Conservation (phyloP, 2,888 invertebrate species). For the Mactromeris polynyma region DNA sequence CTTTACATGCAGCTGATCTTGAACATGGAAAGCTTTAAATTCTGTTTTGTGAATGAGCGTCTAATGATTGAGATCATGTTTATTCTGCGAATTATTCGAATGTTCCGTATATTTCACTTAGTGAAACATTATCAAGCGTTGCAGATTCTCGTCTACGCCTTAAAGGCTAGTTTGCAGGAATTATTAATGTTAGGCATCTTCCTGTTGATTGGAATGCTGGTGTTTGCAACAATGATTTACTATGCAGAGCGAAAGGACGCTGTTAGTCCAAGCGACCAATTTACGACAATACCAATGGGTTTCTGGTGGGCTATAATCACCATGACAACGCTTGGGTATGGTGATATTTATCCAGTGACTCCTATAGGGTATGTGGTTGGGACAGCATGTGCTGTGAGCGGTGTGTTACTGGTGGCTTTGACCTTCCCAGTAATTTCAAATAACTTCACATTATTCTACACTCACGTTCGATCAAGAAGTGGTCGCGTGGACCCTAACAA, state of each 20-base stretch:
- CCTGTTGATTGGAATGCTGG: slow-evolving; percentile 86
- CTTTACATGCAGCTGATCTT: slow-evolving; percentile 86
- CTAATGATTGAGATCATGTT: slow-evolving; percentile 87
- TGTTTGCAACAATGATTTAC: slow-evolving; percentile 87
- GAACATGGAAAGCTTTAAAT: slow-evolving; percentile 80
- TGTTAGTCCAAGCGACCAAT: slow-evolving; percentile 71
- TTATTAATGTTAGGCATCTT: slow-evolving; percentile 86
- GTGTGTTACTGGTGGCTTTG: slow-evolving; percentile 85
- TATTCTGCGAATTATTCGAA: slow-evolving; percentile 88
- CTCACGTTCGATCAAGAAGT: slow-evolving; percentile 84
- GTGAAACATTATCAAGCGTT: slow-evolving; percentile 88
- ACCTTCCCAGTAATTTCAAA: slow-evolving; percentile 87
- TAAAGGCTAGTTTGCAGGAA: slow-evolving; percentile 87
- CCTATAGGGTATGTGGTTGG: slow-evolving; percentile 85
- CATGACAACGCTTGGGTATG: slow-evolving; percentile 87
- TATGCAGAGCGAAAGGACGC: slow-evolving; percentile 86
- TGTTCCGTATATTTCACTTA: slow-evolving; percentile 88
- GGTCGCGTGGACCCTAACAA: slow-evolving; percentile 61
- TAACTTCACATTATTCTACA: slow-evolving; percentile 86
- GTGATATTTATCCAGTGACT: slow-evolving; percentile 84
- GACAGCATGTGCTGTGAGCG: slow-evolving; percentile 84
- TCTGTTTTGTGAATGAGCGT: slow-evolving; percentile 84
- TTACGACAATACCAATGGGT: slow-evolving; percentile 87
- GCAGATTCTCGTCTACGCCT: slow-evolving; percentile 87
- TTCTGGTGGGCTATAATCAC: slow-evolving; percentile 88